Evolutionary conservation across 2,113 vertebrate species (phyloP), one percentile per base, ranked within the genome.

Genomic region (Neopipo cinnamomea): DNA sequence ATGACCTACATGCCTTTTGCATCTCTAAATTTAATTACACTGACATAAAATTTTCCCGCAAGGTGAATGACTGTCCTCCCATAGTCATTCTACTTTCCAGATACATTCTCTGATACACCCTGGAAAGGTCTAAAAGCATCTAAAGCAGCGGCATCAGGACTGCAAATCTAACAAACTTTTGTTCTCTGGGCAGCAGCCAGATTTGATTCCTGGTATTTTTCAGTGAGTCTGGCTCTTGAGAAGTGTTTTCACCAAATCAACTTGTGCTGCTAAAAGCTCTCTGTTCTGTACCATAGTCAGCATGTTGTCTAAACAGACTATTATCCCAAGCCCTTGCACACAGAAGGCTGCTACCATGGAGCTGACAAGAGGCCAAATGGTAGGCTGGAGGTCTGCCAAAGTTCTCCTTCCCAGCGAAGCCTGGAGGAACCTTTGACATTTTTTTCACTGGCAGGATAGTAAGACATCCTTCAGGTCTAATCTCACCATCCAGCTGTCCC

Each of bases 361-460:
- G 96, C 94, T 94, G 94, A 95, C 91, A 85, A 87, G 78, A 96
- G 66, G 91, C 90, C 96, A 97, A 96, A 94, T 94, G 95, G 91
- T 95, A 96, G 96, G 74, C 67, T 97, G 97, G 97, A 97, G 76
- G 46, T 49, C 91, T 96, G 96, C 96, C 97, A 97, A 88, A 96
- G n/a, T 77, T 95, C 89, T 88, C 88, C 91, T 97, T 96, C 92
- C 89, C 97, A 96, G 82, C 30, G 62, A 93, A 92, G 83, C 63
- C 84, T 93, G 42, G 66, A 94, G 75, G 41, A 95, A 95, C 88
- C 93, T 96, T 91, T 97, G 94, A 95, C 88, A 91, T 94, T 88
- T 96, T 96, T 95, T 96, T 90, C 42, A 71, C 91, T 88, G 68
- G 65, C 65, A 91, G 66, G 91, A 87, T 19, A 81, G 88, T 75